phyloP scores from a whole-genome alignment of 2,797 vertebrate genomes.

The Meda fulgida region DNA sequence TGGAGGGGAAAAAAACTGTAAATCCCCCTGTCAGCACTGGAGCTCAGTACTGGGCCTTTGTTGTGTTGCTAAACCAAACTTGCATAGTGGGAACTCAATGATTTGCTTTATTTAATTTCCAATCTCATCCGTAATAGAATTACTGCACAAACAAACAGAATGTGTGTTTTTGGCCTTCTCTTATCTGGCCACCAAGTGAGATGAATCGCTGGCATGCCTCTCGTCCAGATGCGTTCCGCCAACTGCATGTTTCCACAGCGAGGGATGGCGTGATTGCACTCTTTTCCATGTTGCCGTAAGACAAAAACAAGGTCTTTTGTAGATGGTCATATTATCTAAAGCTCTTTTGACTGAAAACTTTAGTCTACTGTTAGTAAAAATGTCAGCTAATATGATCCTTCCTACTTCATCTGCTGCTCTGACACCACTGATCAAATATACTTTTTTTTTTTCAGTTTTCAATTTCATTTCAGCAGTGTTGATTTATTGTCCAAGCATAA shows the following conservation, averaged over 20 bases:
- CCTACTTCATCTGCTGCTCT: background rate
- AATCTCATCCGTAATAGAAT: conserved; percentile 67
- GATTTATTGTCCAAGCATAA: background rate
- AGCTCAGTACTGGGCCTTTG: conserved; percentile 71
- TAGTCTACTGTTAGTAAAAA: background rate
- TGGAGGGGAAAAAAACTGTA: conserved; percentile 38
- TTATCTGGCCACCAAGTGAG: conserved; percentile 74
- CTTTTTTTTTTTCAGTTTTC: too few species aligned
- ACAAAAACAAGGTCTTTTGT: conserved; percentile 16
- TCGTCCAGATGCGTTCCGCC: conserved; percentile 51
- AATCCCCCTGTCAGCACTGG: conserved; percentile 68
- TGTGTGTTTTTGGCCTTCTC: conserved; percentile 64
- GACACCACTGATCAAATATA: background rate
- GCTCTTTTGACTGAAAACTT: conserved; percentile 2
- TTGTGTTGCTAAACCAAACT: conserved; percentile 74
- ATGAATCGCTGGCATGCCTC: conserved; percentile 56
- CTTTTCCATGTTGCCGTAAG: conserved; percentile 37
- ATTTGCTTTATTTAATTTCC: conserved; percentile 69
- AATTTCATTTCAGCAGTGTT: background rate
- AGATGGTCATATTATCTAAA: background rate
- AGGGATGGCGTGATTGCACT: background rate
- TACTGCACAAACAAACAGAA: conserved; percentile 70
- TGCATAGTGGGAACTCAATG: conserved; percentile 65
- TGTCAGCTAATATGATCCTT: background rate
- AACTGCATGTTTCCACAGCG: conserved; percentile 48